phyloP scores from a whole-genome alignment of 2,113 vertebrate genomes.

The Petromus typicus region DNA sequence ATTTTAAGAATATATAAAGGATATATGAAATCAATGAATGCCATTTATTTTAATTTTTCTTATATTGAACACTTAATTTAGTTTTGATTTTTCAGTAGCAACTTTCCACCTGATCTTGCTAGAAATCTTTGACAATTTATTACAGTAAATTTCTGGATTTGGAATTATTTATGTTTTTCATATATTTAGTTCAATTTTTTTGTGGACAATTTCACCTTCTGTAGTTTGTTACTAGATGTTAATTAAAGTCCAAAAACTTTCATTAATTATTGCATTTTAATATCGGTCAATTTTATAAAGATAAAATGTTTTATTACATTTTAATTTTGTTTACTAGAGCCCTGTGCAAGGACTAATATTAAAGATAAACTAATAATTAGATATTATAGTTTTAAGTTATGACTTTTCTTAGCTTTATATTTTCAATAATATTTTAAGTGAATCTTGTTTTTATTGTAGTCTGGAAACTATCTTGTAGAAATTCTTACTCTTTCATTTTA shows the following conservation, averaged over 20 bases:
- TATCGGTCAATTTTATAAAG: neutral
- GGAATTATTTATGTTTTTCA: neutral
- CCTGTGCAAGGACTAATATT: neutral
- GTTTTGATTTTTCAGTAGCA: neutral
- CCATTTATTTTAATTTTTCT: neutral
- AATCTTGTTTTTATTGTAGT: slow-evolving; percentile 68
- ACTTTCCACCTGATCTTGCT: neutral
- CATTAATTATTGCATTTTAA: neutral
- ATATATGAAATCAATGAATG: neutral
- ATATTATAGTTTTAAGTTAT: neutral
- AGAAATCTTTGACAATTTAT: neutral
- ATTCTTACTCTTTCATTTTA: slow-evolving; percentile 25
- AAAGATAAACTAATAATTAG: neutral
- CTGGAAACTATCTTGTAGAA: slow-evolving; percentile 63
- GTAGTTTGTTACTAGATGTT: neutral
- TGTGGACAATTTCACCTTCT: neutral
- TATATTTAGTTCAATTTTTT: neutral
- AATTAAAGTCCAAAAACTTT: neutral
- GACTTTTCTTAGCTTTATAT: neutral
- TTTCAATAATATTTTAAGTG: neutral
- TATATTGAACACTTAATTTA: neutral
- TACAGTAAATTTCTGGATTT: neutral
- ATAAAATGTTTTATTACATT: neutral
- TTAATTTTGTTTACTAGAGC: neutral
- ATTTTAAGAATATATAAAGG: slow-evolving; percentile 8